These are phyloP conservation scores for Corapipo altera DNA, from an alignment of 2,113 vertebrate genomes.

Conservation along the genomic window DNA sequence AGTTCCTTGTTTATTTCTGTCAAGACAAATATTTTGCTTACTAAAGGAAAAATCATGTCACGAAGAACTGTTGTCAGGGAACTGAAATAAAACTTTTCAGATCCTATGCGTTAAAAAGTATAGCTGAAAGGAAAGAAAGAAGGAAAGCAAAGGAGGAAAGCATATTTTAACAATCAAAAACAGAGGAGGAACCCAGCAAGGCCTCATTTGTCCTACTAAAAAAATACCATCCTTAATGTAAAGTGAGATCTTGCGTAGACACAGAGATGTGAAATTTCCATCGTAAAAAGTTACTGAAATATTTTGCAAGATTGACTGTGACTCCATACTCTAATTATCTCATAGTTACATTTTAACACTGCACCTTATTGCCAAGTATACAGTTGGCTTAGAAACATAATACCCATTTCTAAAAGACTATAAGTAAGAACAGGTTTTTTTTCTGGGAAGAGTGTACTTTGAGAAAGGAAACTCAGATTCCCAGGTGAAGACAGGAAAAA, in stretches of 20 bases:
- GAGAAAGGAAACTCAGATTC: neutral
- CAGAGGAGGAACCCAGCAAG: neutral
- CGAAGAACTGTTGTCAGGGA: neutral
- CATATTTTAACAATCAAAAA: neutral
- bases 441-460: neutral
- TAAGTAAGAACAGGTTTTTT: neutral
- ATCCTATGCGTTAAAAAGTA: neutral
- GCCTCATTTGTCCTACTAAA: neutral
- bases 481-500: neutral
- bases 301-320: neutral
- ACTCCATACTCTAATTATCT: neutral
- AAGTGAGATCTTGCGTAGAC: neutral
- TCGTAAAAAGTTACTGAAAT: neutral
- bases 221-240: neutral
- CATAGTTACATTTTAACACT: neutral
- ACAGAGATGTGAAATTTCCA: neutral
- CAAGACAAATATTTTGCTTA: slow-evolving; percentile 35
- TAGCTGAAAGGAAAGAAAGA: neutral
- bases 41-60: neutral
- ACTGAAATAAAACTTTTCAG: neutral
- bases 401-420: neutral
- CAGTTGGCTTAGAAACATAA: neutral
- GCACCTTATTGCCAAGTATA: neutral
- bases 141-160: neutral
- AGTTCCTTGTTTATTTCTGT: slow-evolving; percentile 35